Conservation (phyloP, 2,888 invertebrate species). For the Meandrusa payeni region DNA sequence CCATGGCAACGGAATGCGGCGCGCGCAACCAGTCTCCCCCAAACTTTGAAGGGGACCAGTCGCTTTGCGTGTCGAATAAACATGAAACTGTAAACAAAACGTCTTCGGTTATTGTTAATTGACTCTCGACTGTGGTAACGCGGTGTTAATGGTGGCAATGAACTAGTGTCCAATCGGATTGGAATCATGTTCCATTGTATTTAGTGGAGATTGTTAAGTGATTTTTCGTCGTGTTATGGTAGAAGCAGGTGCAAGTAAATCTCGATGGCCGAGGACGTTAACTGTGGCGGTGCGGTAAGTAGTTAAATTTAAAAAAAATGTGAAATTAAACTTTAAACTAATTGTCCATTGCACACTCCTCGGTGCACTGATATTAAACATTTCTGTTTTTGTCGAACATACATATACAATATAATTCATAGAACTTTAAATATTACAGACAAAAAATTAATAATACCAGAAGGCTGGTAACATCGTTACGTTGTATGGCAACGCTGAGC, state of each 20-base stretch:
- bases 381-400: too few relatives aligned
- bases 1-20: conserved; percentile 65
- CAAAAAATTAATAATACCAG: too few relatives aligned
- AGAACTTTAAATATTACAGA: too few relatives aligned
- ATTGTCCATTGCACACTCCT: too few relatives aligned
- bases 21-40: conserved; percentile 70
- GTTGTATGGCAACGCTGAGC: too few relatives aligned
- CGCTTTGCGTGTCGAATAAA: conserved; percentile 45
- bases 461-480: too few relatives aligned
- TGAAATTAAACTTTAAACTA: too few relatives aligned
- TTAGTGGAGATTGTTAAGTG: conserved; percentile 27
- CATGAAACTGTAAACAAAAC: conserved; percentile 31
- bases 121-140: neutral
- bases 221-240: conserved; percentile 42
- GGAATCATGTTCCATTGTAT: conserved; percentile 13
- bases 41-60: conserved; percentile 43
- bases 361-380: too few relatives aligned
- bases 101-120: conserved; percentile 26
- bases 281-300: conserved; percentile 62
- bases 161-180: conserved; percentile 11
- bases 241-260: conserved; percentile 32
- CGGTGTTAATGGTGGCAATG: neutral
- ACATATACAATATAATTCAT: too few relatives aligned
- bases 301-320: neutral
- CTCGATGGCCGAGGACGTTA: conserved; percentile 59